A percentile compares a stretch with the other conserved stretches of the same genome.
phyloP scores from a whole-genome alignment of 2,113 vertebrate genomes.

The Nothoprocta perdicaria region DNA sequence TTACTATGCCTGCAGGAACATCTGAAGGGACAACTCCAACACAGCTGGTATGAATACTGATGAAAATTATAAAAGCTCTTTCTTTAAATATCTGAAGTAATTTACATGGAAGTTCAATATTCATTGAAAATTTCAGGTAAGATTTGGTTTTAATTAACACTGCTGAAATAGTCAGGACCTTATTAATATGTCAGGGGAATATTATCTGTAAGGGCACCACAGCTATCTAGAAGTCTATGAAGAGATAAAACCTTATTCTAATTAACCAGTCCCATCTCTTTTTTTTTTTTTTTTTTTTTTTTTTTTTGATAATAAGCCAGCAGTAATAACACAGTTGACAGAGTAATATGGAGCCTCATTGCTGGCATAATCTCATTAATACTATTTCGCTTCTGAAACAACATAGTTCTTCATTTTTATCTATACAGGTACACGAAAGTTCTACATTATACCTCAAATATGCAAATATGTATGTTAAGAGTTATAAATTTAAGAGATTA shows the following conservation, averaged over 20 bases:
- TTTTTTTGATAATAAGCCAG: background rate
- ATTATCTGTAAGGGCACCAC: background rate
- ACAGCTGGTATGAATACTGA: conserved; percentile 32
- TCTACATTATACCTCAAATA: fast-evolving
- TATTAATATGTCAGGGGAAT: background rate
- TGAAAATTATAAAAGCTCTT: background rate
- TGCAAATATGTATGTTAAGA: background rate
- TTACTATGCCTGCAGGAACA: background rate
- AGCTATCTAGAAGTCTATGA: background rate
- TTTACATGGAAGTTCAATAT: background rate
- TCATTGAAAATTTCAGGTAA: conserved; percentile 4
- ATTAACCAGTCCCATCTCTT: background rate
- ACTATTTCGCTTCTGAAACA: background rate
- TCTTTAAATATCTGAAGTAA: background rate
- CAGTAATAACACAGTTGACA: background rate
- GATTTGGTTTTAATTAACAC: conserved; percentile 30
- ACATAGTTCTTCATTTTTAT: background rate
- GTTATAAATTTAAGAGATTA: background rate
- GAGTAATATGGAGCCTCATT: background rate
- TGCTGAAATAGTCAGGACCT: background rate
- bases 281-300: background rate
- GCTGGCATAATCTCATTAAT: background rate
- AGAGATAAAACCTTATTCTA: background rate
- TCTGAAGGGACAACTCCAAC: background rate
- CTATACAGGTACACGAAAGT: background rate